Evolutionary conservation across 2,113 vertebrate genomes (phyloP).

Genomic region (Cnemophilus loriae): DNA sequence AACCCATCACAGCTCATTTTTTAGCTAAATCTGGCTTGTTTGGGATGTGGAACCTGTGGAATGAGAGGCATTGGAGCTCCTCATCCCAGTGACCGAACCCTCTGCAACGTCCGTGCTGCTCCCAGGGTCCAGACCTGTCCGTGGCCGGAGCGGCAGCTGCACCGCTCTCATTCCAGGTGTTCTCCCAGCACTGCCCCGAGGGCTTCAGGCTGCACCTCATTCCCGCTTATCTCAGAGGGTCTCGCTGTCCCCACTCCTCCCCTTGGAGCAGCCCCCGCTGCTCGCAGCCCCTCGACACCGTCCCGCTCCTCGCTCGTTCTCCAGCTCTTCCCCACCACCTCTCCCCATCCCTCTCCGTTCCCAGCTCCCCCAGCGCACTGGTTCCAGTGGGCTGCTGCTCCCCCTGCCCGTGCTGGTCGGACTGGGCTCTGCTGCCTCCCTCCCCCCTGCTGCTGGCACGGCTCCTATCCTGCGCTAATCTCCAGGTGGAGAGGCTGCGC

Average conservation of each 20-base stretch:
- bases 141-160: not conserved
- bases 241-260: not conserved
- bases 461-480: slow-evolving; percentile 16
- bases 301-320: not conserved
- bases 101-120: fast-evolving
- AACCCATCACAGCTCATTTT: fast-evolving
- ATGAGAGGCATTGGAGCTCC: not conserved
- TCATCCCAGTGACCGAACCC: fast-evolving
- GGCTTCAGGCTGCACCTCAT: not conserved
- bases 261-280: not conserved
- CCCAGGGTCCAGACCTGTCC: fast-evolving
- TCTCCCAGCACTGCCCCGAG: not conserved
- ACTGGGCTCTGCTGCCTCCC: not conserved
- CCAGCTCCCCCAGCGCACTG: fast-evolving
- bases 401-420: not conserved
- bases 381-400: not conserved
- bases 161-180: not conserved
- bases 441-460: not conserved
- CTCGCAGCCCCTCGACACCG: fast-evolving
- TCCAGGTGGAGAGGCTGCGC: slow-evolving; percentile 15
- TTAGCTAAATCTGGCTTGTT: not conserved
- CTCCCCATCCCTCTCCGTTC: fast-evolving
- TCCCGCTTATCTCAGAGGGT: not conserved
- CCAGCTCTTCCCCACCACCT: not conserved
- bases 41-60: not conserved